Evolutionary conservation across 2,888 invertebrate genomes (phyloP).

Genomic region (Zhuqinia jingwanae): DNA sequence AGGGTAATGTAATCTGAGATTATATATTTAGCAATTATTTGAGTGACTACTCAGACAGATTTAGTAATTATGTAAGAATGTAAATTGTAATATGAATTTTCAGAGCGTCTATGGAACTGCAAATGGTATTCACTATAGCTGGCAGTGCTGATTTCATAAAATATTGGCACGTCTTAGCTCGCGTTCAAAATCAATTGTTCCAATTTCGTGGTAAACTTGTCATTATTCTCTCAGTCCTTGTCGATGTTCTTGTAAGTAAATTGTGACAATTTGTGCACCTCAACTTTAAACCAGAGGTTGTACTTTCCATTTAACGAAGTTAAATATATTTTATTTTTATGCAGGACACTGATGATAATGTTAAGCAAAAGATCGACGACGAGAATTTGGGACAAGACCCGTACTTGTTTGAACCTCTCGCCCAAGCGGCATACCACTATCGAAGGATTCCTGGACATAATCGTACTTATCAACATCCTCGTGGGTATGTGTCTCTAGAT

Average conservation of each 20-base stretch:
- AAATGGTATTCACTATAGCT: conserved; percentile 49
- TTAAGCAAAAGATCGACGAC: background rate
- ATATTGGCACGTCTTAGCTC: conserved; percentile 52
- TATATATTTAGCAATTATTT: too few species aligned
- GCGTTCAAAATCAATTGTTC: conserved; percentile 50
- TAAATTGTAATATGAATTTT: background rate
- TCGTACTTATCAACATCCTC: background rate
- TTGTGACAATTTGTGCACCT: conserved; percentile 16
- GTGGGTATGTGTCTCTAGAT: conserved; percentile 42
- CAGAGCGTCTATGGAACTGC: conserved; percentile 45
- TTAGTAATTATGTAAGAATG: background rate
- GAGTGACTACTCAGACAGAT: too few species aligned
- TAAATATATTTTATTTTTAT: background rate
- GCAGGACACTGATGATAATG: conserved; percentile 15
- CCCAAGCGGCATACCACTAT: conserved; percentile 50
- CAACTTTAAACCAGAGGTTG: background rate
- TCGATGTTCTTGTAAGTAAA: conserved; percentile 43
- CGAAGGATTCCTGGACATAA: background rate
- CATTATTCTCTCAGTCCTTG: conserved; percentile 39
- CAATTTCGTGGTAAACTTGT: conserved; percentile 54
- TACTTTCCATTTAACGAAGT: background rate
- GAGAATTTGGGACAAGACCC: conserved; percentile 34
- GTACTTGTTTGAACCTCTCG: conserved; percentile 43
- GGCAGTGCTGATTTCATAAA: conserved; percentile 22
- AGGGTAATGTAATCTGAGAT: conserved; percentile 1